phyloP scores from a whole-genome alignment of 2,888 invertebrate genomes.

The Tenthredo notha region DNA sequence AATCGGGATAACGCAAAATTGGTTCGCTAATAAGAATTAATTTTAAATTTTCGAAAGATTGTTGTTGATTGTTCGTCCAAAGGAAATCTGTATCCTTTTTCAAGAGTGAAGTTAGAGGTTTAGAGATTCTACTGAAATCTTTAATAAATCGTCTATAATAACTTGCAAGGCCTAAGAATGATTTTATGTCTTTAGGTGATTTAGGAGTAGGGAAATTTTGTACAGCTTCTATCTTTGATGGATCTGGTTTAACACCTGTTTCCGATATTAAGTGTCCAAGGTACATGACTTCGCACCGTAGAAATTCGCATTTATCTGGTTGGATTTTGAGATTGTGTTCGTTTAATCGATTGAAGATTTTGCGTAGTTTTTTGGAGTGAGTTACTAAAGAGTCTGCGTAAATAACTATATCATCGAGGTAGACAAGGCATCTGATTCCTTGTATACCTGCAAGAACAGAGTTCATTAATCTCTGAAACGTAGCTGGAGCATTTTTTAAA shows the following conservation, averaged over 20 bases:
- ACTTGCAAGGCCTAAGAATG: slow-evolving; percentile 67
- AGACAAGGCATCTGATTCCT: too few species aligned
- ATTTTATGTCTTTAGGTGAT: slow-evolving; percentile 59
- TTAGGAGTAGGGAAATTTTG: slow-evolving; percentile 60
- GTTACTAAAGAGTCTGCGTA: slow-evolving; percentile 55
- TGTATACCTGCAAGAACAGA: too few species aligned
- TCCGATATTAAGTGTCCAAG: slow-evolving; percentile 64
- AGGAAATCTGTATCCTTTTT: slow-evolving; percentile 60
- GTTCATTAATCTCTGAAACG: too few species aligned
- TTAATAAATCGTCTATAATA: slow-evolving; percentile 71
- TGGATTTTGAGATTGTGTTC: slow-evolving; percentile 64
- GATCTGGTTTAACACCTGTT: slow-evolving; percentile 65
- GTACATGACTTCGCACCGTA: slow-evolving; percentile 62
- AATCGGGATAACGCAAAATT: slow-evolving; percentile 65
- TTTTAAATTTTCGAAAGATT: slow-evolving; percentile 55
- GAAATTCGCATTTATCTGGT: slow-evolving; percentile 68
- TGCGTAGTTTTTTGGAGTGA: slow-evolving; percentile 61
- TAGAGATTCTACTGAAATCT: slow-evolving; percentile 63
- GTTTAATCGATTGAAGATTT: slow-evolving; percentile 62
- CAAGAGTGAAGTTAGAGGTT: slow-evolving; percentile 64
- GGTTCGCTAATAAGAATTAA: slow-evolving; percentile 43
- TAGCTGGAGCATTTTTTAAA: slow-evolving; percentile 56
- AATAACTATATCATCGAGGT: too few species aligned
- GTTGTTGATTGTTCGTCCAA: slow-evolving; percentile 59
- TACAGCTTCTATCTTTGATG: slow-evolving; percentile 60